Evolutionary conservation across 2,888 invertebrate genomes (phyloP).

Genomic region (Macaria liturata): DNA sequence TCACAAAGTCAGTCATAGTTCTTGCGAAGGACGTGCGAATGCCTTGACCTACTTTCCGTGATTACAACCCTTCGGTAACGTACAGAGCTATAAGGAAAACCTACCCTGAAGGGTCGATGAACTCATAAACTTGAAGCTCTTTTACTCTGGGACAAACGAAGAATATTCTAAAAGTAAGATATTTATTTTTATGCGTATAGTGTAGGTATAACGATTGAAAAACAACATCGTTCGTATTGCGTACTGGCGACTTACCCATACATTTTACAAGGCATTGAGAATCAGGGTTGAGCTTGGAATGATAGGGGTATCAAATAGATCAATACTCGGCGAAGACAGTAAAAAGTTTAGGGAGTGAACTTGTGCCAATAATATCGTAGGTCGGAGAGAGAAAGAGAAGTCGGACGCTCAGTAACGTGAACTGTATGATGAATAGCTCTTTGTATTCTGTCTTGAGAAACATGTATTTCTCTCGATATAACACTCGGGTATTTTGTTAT

Average conservation of each 20-base stretch:
- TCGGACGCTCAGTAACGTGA: no score
- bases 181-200: no score
- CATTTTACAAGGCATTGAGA: neutral
- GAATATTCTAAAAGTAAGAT: no score
- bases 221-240: neutral
- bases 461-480: no score
- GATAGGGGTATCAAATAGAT: conserved; percentile 1
- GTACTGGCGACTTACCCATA: no score
- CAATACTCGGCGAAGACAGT: conserved; percentile 6
- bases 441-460: no score
- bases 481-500: no score
- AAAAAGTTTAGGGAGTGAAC: neutral
- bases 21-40: conserved; percentile 11
- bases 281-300: conserved; percentile 8
- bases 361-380: neutral
- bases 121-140: no score
- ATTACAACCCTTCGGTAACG: conserved; percentile 7
- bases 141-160: no score
- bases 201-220: neutral
- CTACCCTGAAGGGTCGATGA: no score
- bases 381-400: no score
- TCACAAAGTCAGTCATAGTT: neutral
- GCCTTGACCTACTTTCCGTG: conserved; percentile 18
- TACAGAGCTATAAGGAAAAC: neutral
- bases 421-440: no score